Evolutionary conservation across 2,888 invertebrate species (phyloP).

Genomic region (Cyaniris semiargus): DNA sequence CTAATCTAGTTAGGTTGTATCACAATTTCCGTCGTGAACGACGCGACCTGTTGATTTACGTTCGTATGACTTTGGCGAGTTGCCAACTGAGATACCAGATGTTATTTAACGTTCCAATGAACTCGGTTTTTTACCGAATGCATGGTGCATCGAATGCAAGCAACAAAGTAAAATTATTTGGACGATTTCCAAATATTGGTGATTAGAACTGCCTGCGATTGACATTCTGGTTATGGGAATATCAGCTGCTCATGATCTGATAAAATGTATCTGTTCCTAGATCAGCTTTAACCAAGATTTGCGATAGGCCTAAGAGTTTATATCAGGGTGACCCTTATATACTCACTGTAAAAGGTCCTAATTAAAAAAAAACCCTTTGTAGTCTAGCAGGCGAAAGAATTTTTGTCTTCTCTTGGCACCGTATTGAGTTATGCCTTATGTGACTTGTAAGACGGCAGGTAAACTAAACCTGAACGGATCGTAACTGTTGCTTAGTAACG

Average conservation of each 20-base stretch:
- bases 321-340: too few relatives aligned
- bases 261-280: too few relatives aligned
- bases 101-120: conserved; percentile 21
- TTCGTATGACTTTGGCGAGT: conserved; percentile 21
- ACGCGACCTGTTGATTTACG: conserved; percentile 36
- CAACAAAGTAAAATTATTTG: not conserved
- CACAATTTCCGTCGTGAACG: conserved; percentile 29
- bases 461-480: too few relatives aligned
- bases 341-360: too few relatives aligned
- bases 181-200: not conserved
- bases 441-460: too few relatives aligned
- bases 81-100: conserved; percentile 32
- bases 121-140: conserved; percentile 6
- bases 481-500: too few relatives aligned
- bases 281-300: too few relatives aligned
- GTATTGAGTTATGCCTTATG: too few relatives aligned
- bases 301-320: too few relatives aligned
- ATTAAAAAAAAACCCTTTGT: too few relatives aligned
- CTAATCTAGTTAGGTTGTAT: conserved; percentile 39
- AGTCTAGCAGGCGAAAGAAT: too few relatives aligned
- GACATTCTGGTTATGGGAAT: not conserved
- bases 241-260: not conserved
- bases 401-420: too few relatives aligned
- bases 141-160: not conserved
- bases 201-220: not conserved